These are phyloP conservation scores for Neosalanx taihuensis DNA, from an alignment of 2,797 vertebrate genomes.

Conservation along the genomic window DNA sequence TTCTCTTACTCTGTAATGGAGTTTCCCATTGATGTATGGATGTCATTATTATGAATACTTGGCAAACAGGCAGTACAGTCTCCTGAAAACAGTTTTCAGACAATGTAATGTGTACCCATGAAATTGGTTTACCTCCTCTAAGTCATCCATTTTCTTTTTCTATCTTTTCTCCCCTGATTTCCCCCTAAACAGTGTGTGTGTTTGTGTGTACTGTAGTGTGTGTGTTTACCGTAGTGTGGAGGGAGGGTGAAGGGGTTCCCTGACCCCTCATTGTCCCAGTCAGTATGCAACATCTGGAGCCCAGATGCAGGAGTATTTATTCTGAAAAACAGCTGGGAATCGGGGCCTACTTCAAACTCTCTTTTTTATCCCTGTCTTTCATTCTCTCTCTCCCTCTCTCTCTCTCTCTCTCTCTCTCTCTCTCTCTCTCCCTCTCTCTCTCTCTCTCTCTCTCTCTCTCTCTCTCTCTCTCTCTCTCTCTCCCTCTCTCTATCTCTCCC, in stretches of 20 bases:
- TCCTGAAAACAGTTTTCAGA: slow-evolving; percentile 13
- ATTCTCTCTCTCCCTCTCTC: background rate
- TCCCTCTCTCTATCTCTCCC: slow-evolving; percentile 8
- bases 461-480: slow-evolving; percentile 20
- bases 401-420: slow-evolving; percentile 26
- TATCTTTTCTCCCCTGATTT: too few relatives aligned
- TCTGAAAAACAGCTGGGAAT: slow-evolving; percentile 70
- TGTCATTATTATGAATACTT: background rate
- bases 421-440: slow-evolving; percentile 3
- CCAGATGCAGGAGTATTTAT: slow-evolving; percentile 66
- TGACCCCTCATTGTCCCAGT: slow-evolving; percentile 73
- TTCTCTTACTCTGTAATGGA: background rate
- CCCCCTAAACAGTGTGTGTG: slow-evolving; percentile 14
- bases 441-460: slow-evolving; percentile 11
- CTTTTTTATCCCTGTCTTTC: slow-evolving; percentile 4
- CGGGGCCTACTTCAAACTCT: slow-evolving; percentile 55
- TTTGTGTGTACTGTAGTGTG: slow-evolving; percentile 23
- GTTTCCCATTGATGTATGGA: background rate
- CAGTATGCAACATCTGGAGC: slow-evolving; percentile 69
- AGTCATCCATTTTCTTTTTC: background rate
- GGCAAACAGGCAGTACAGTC: background rate
- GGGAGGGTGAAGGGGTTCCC: slow-evolving; percentile 76
- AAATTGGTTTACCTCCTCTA: slow-evolving; percentile 20
- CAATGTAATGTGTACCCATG: slow-evolving; percentile 30
- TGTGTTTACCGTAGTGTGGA: slow-evolving; percentile 21